phyloP scores from a whole-genome alignment of 2,797 vertebrate species.

The Lemur catta region DNA sequence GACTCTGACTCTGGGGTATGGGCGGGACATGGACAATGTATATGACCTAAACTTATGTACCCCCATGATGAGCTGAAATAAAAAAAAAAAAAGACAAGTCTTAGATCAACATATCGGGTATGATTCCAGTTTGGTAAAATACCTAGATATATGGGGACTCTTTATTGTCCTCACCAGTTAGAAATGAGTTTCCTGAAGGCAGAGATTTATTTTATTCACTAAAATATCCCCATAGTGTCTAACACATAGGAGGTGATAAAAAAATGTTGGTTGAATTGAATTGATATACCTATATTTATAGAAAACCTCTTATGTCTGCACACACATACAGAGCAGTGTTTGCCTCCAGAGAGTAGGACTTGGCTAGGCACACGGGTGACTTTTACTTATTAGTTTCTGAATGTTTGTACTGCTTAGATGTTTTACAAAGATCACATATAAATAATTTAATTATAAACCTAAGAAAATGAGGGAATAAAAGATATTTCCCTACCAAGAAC shows the following conservation, averaged over 20 bases:
- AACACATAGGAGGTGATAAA: neutral
- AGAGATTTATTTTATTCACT: neutral
- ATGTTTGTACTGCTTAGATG: neutral
- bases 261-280: neutral
- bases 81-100: neutral
- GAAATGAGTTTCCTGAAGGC: neutral
- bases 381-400: neutral
- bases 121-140: neutral
- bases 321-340: neutral
- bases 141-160: neutral
- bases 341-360: neutral
- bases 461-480: neutral
- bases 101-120: neutral
- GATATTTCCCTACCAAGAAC: neutral
- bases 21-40: too few relatives aligned
- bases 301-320: neutral
- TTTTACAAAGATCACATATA: neutral
- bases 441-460: neutral
- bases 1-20: too few relatives aligned
- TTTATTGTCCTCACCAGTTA: neutral
- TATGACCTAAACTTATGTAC: too few relatives aligned
- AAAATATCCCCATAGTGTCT: neutral
- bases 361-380: neutral
- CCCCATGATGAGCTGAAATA: too few relatives aligned
- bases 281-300: neutral